Evolutionary conservation across 2,797 vertebrate genomes (phyloP).

Genomic region (Macrochelys suwanniensis): DNA sequence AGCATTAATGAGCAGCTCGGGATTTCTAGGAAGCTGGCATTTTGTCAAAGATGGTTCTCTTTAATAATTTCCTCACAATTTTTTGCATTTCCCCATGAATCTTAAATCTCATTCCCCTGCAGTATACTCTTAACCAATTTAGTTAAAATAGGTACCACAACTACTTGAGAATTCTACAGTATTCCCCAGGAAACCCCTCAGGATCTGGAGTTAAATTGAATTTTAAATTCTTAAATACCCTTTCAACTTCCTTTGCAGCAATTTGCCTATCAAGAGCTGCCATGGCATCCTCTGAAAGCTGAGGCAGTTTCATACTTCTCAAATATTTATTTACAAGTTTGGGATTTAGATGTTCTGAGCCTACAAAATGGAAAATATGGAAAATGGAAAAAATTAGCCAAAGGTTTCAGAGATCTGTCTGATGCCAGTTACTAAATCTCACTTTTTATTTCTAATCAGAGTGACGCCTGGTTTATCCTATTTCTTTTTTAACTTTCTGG

Average conservation of each 20-base stretch:
- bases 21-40: background rate
- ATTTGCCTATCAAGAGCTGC: background rate
- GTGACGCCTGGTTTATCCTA: background rate
- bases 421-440: background rate
- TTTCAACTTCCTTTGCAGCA: background rate
- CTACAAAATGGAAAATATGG: background rate
- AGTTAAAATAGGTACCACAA: background rate
- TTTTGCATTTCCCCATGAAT: too few relatives aligned
- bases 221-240: background rate
- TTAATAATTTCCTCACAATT: background rate
- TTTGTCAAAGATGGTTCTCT: background rate
- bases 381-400: background rate
- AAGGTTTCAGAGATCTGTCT: background rate
- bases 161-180: background rate
- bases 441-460: background rate
- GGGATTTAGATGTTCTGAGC: background rate
- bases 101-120: background rate
- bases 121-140: background rate
- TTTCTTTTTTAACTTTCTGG: background rate
- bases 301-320: background rate
- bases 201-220: background rate
- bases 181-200: background rate
- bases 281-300: background rate
- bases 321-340: background rate
- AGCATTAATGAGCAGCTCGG: background rate